phyloP scores from a whole-genome alignment of 2,797 vertebrate species.

The Sphaeramia orbicularis region DNA sequence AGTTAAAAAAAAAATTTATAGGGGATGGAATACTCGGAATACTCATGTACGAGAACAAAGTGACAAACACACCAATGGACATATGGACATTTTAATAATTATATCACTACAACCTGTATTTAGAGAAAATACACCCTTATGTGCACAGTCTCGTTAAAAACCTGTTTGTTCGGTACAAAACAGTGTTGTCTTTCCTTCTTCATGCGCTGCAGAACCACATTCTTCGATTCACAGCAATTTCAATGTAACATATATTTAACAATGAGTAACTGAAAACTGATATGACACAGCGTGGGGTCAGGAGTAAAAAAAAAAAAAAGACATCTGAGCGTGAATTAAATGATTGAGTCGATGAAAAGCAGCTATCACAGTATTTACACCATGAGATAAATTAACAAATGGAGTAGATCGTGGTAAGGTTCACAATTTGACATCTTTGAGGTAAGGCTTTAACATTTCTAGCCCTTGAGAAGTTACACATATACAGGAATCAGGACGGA shows the following conservation, averaged over 20 bases:
- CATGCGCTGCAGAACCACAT: slow-evolving; percentile 42
- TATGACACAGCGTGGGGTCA: slow-evolving; percentile 21
- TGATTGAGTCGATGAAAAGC: slow-evolving; percentile 9
- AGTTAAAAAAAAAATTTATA: too few species aligned
- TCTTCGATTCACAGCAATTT: slow-evolving; percentile 51
- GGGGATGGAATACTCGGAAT: too few species aligned
- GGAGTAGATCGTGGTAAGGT: background rate
- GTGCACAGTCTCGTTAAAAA: slow-evolving; percentile 15
- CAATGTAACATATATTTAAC: slow-evolving; percentile 26
- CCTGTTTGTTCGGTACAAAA: slow-evolving; percentile 28
- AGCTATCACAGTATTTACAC: slow-evolving; percentile 31
- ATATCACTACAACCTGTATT: slow-evolving; percentile 43
- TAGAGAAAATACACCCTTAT: slow-evolving; percentile 28
- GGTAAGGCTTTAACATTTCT: slow-evolving; percentile 61
- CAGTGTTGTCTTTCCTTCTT: background rate
- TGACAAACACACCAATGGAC: background rate
- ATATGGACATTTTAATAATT: slow-evolving; percentile 66
- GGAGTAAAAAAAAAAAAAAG: slow-evolving; percentile 10
- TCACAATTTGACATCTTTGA: slow-evolving; percentile 54
- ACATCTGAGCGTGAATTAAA: slow-evolving; percentile 23
- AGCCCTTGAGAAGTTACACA: slow-evolving; percentile 64
- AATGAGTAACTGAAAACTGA: too few species aligned
- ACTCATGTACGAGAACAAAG: background rate
- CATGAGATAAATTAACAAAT: slow-evolving; percentile 61
- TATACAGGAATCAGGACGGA: slow-evolving; percentile 59